Evolutionary conservation across 1,140 invertebrate genomes (phyloP).

Genomic region (Tenebrio molitor): DNA sequence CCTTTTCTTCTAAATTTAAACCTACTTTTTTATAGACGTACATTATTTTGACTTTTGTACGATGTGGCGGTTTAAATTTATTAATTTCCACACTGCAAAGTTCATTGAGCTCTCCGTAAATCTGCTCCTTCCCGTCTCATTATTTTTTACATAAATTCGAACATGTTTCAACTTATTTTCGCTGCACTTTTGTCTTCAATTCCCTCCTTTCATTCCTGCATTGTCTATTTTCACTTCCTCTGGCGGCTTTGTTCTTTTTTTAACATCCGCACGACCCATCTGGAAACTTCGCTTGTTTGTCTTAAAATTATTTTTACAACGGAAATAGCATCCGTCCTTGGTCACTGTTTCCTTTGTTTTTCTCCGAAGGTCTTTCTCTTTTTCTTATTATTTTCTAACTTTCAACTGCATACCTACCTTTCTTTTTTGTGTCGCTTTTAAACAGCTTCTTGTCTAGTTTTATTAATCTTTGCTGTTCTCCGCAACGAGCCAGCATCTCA

Average conservation of each 20-base stretch:
- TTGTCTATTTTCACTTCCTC: not conserved
- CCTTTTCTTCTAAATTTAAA: not conserved
- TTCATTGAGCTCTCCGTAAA: no score
- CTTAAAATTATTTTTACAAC: constrained; percentile 1
- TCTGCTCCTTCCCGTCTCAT: no score
- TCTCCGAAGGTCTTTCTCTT: not conserved
- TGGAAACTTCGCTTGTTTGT: constrained; percentile 15
- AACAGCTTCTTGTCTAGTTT: no score
- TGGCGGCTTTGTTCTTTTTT: not conserved
- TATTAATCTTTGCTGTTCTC: no score
- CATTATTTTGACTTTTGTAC: no score
- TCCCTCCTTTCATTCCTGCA: no score
- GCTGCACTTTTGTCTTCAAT: no score
- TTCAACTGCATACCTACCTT: no score
- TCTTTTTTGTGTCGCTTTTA: no score
- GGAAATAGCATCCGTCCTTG: constrained; percentile 11
- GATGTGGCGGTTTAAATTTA: not conserved
- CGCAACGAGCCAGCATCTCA: no score
- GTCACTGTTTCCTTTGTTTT: constrained; percentile 20
- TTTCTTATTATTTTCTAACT: not conserved
- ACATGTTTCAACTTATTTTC: no score
- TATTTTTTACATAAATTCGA: no score
- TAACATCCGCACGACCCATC: not conserved
- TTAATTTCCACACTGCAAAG: not conserved
- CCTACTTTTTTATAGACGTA: not conserved